Evolutionary conservation across 2,888 invertebrate species (phyloP).

Genomic region (Pyrrhia umbra): DNA sequence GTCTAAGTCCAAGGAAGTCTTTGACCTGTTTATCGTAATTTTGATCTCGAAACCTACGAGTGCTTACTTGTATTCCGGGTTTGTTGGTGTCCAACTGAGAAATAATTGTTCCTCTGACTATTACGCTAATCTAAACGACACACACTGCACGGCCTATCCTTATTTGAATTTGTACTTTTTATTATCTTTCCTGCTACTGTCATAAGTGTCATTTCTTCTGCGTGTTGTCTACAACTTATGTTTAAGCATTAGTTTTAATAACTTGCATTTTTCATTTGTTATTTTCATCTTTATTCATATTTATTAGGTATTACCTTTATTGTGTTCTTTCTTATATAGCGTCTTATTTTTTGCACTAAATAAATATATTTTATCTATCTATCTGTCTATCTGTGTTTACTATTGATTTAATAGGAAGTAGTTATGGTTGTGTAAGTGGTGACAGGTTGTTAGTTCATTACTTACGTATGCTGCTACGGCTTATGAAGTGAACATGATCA

Average conservation of each 20-base stretch:
- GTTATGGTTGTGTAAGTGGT: conserved; percentile 24
- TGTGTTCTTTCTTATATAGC: too few species aligned
- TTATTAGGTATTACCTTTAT: too few species aligned
- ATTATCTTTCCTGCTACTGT: too few species aligned
- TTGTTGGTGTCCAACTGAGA: background rate
- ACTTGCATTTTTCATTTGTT: too few species aligned
- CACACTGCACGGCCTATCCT: too few species aligned
- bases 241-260: too few species aligned
- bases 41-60: background rate
- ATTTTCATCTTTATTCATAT: too few species aligned
- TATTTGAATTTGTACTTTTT: too few species aligned
- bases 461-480: conserved; percentile 34
- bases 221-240: too few species aligned
- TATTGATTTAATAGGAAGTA: conserved; percentile 41
- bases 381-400: background rate
- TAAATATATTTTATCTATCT: too few species aligned
- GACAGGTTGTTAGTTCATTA: conserved; percentile 47
- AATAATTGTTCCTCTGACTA: conserved; percentile 8
- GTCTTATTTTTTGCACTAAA: too few species aligned
- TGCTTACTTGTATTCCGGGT: background rate
- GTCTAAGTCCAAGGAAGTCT: conserved; percentile 21
- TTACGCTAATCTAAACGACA: conserved; percentile 35
- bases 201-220: too few species aligned
- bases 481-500: conserved; percentile 29
- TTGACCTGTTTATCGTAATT: conserved; percentile 12